A percentile compares a stretch with the other conserved stretches of the same genome.
Conservation (phyloP, 2,113 vertebrate genomes). For the Rutilus rutilus region DNA sequence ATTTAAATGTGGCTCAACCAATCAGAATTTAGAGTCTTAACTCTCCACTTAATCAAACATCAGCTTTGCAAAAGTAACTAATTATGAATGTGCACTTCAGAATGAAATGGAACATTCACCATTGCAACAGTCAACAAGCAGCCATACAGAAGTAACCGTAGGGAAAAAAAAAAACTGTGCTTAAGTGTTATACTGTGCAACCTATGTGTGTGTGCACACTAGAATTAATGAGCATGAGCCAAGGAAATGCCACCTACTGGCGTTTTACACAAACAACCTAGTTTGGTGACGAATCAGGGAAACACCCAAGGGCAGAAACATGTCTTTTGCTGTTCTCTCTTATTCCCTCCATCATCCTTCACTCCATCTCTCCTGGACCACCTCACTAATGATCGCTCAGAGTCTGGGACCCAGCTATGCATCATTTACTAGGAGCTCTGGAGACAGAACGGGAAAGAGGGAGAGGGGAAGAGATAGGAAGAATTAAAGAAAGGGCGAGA, state of each 20-base stretch:
- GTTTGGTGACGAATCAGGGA: slow-evolving; percentile 66
- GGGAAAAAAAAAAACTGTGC: too few species aligned
- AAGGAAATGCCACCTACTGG: slow-evolving; percentile 66
- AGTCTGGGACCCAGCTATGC: slow-evolving; percentile 70
- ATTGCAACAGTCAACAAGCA: slow-evolving; percentile 5
- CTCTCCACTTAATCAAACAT: neutral
- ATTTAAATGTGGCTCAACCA: neutral
- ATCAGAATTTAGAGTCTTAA: neutral
- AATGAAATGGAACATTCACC: slow-evolving; percentile 13
- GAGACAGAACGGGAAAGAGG: slow-evolving; percentile 58
- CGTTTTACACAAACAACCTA: slow-evolving; percentile 73
- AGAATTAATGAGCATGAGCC: slow-evolving; percentile 69
- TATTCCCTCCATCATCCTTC: slow-evolving; percentile 72
- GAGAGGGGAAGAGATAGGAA: slow-evolving; percentile 37
- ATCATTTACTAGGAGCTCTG: slow-evolving; percentile 72
- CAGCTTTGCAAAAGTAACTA: slow-evolving; percentile 7
- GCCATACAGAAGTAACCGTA: neutral
- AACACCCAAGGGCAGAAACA: slow-evolving; percentile 68
- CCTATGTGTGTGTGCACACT: slow-evolving; percentile 13
- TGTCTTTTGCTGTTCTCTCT: slow-evolving; percentile 73
- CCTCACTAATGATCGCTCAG: slow-evolving; percentile 78
- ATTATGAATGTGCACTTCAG: neutral
- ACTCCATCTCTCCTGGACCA: slow-evolving; percentile 72
- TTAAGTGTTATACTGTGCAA: too few species aligned
- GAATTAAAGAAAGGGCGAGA: neutral